Evolutionary conservation across 2,797 vertebrate genomes (phyloP).

Genomic region (Amniataba percoides): DNA sequence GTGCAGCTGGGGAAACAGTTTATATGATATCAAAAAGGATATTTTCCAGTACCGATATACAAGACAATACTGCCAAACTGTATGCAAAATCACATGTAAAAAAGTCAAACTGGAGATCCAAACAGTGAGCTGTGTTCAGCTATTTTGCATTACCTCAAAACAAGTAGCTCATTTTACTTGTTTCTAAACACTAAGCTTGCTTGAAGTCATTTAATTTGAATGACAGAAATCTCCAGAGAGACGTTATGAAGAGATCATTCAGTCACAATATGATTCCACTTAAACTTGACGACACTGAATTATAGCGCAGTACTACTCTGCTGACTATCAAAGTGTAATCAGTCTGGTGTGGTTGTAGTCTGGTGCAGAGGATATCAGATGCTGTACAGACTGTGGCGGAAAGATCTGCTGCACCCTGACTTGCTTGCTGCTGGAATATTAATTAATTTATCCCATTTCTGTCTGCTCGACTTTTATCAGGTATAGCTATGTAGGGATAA

Average conservation of each 20-base stretch:
- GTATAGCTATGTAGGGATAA: not conserved
- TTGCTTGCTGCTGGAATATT: not conserved
- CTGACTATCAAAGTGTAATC: not conserved
- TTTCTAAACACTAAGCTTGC: not conserved
- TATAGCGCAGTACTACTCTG: not conserved
- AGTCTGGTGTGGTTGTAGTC: not conserved
- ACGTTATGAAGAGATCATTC: not conserved
- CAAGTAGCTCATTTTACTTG: not conserved
- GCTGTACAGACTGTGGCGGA: not conserved
- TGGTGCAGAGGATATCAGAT: not conserved
- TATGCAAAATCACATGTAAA: not conserved
- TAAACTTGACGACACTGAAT: slow-evolving; percentile 8
- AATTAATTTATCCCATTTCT: not conserved
- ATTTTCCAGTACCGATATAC: not conserved
- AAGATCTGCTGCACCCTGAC: not conserved
- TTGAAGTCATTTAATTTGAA: not conserved
- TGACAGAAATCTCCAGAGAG: not conserved
- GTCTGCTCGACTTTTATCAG: not conserved
- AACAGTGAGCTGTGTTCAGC: not conserved
- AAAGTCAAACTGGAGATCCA: not conserved
- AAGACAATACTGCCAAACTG: not conserved
- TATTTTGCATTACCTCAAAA: not conserved
- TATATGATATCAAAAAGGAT: not conserved
- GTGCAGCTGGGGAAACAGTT: not conserved
- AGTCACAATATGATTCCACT: not conserved